Evolutionary conservation across 2,888 invertebrate species (phyloP).

Genomic region (Peribatodes rhomboidaria): DNA sequence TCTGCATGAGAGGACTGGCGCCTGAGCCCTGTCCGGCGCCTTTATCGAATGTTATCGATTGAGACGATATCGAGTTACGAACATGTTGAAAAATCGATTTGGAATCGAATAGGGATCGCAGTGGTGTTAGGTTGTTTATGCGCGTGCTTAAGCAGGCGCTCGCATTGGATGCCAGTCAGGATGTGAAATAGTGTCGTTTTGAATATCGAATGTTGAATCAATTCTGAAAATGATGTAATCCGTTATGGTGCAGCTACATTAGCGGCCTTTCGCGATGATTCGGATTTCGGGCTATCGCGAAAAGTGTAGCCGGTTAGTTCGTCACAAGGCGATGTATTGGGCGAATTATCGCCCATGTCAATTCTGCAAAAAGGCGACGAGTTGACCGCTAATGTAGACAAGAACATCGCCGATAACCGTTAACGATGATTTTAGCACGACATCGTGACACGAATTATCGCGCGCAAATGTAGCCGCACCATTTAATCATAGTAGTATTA

Average conservation of each 20-base stretch:
- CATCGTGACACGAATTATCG: too few relatives aligned
- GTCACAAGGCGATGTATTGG: too few relatives aligned
- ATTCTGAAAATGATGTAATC: conserved; percentile 10
- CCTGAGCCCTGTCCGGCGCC: conserved; percentile 72
- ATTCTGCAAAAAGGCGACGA: too few relatives aligned
- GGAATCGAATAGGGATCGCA: conserved; percentile 30
- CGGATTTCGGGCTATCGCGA: too few relatives aligned
- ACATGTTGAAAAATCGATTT: conserved; percentile 42
- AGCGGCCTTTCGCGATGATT: too few relatives aligned
- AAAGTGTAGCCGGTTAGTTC: too few relatives aligned
- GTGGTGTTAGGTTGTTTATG: conserved; percentile 33
- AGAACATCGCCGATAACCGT: too few relatives aligned
- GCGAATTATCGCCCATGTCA: too few relatives aligned
- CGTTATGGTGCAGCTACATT: background rate
- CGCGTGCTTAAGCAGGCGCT: conserved; percentile 16
- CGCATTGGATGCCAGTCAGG: background rate
- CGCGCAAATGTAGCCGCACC: too few relatives aligned
- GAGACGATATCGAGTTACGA: conserved; percentile 72
- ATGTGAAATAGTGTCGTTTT: conserved; percentile 16
- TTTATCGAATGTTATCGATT: conserved; percentile 71
- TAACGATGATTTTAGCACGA: too few relatives aligned
- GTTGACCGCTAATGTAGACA: too few relatives aligned
- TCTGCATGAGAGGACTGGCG: conserved; percentile 82
- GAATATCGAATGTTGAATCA: conserved; percentile 23
- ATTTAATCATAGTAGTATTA: too few relatives aligned